Base-by-base conservation (phyloP, 2,888 invertebrate genomes). In the Arenicola marina region DNA sequence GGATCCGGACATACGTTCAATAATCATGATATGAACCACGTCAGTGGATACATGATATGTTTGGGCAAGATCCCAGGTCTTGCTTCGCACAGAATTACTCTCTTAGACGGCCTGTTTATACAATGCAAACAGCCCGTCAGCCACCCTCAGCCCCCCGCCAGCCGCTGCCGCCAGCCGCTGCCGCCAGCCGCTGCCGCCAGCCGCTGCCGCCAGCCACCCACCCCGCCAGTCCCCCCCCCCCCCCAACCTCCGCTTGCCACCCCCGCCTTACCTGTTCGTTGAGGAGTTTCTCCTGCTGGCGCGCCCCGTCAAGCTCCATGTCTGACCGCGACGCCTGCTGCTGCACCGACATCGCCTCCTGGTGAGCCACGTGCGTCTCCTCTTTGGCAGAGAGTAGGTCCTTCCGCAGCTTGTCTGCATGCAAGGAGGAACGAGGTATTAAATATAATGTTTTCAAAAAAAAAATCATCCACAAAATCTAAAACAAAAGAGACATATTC, bases 231-330 rank as follows among this genome's bases (percentile, higher is more conserved):
- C n/a, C n/a, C n/a, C n/a, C n/a, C n/a, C n/a, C n/a, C n/a, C n/a
- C n/a, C n/a, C n/a, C n/a, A n/a, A n/a, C n/a, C n/a, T n/a, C n/a
- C n/a, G n/a, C n/a, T n/a, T n/a, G n/a, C n/a, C n/a, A n/a, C n/a
- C n/a, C n/a, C n/a, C n/a, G 26, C 21, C 55, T 43, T 21, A 76
- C 73, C 79, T 82, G 81, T 46, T 79, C 77, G 34, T 75, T 73
- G 11, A 81, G 71, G 75, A 81, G 76, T 59, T 75, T 75, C 67
- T 80, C 78, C 63, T 81, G 80, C 56, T 82, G 79, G 2, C 74
- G 63, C 2, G 74, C 66, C 1, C 78, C 78, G 32, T 80, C 75
- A 55, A 78, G 66, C 65, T 81, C 81, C 56, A 77, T 74, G 51
- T 79, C 68, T 58, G 69, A 66, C 59, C 76, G 78, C 62, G 77